Conservation (phyloP, 1,140 invertebrate species). For the Pinna nobilis region DNA sequence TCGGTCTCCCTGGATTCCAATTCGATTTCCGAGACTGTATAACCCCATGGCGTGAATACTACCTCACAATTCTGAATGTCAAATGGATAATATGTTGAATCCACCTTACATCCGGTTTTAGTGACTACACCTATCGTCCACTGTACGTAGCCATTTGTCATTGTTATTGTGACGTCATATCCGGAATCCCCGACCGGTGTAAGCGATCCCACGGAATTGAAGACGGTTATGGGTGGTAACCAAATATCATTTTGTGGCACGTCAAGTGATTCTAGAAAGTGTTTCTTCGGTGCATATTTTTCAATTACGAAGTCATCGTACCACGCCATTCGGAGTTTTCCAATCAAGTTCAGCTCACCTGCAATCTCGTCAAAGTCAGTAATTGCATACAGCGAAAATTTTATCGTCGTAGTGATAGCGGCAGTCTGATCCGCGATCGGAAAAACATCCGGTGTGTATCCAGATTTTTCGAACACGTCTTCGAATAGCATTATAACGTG, state of each 20-base stretch:
- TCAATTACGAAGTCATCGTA: conserved; percentile 29
- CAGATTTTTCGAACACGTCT: conserved; percentile 27
- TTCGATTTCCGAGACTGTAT: conserved; percentile 14
- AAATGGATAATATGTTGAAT: conserved; percentile 35
- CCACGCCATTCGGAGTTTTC: conserved; percentile 31
- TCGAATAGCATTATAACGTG: conserved; percentile 28
- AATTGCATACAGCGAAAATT: conserved; percentile 29
- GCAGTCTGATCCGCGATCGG: conserved; percentile 26
- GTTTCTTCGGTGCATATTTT: conserved; percentile 27
- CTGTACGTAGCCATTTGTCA: conserved; percentile 31
- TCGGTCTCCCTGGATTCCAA: conserved; percentile 10
- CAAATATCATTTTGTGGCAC: conserved; percentile 38
- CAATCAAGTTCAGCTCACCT: conserved; percentile 26
- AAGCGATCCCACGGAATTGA: conserved; percentile 37
- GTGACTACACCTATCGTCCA: conserved; percentile 34
- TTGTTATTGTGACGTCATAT: conserved; percentile 27
- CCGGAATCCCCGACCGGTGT: conserved; percentile 21
- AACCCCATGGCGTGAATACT: conserved; percentile 36
- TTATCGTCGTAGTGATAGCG: conserved; percentile 25
- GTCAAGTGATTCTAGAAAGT: conserved; percentile 24
- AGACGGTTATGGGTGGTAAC: conserved; percentile 36
- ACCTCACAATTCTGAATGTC: conserved; percentile 34
- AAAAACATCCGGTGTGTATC: conserved; percentile 30
- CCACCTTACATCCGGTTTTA: conserved; percentile 27
- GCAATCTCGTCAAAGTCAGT: conserved; percentile 40